A percentile compares a stretch with the other conserved stretches of the same genome.
These are phyloP conservation scores for Cyanoderma ruficeps DNA, from an alignment of 2,113 vertebrate species.

Conservation along the genomic window DNA sequence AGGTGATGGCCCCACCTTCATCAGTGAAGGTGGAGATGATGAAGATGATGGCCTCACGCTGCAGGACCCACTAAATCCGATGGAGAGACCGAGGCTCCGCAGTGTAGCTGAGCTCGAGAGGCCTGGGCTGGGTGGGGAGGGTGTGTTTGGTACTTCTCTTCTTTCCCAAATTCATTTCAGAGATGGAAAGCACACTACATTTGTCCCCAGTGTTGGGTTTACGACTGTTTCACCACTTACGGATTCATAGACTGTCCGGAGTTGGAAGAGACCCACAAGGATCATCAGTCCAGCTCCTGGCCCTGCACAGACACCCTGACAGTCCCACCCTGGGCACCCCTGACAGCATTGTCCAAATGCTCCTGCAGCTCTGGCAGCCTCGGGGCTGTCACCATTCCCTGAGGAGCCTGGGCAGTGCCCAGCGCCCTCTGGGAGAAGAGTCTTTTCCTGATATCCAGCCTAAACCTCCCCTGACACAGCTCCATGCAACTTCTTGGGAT, in stretches of 20 bases:
- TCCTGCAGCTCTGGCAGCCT: neutral
- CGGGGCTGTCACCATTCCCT: neutral
- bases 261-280: neutral
- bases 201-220: neutral
- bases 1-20: neutral
- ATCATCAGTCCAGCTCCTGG: neutral
- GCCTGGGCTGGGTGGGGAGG: neutral
- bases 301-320: neutral
- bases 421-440: neutral
- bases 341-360: neutral
- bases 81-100: neutral
- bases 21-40: neutral
- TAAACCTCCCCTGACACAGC: neutral
- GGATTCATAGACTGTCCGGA: neutral
- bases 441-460: neutral
- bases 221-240: neutral
- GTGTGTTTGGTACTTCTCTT: neutral
- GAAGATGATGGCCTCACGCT: neutral
- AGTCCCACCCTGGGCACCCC: neutral
- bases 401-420: neutral
- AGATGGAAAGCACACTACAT: neutral
- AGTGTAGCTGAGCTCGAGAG: neutral
- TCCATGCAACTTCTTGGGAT: neutral
- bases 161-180: neutral
- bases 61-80: accelerated